Conservation (phyloP, 2,113 vertebrate species). For the Pristiophorus japonicus region DNA sequence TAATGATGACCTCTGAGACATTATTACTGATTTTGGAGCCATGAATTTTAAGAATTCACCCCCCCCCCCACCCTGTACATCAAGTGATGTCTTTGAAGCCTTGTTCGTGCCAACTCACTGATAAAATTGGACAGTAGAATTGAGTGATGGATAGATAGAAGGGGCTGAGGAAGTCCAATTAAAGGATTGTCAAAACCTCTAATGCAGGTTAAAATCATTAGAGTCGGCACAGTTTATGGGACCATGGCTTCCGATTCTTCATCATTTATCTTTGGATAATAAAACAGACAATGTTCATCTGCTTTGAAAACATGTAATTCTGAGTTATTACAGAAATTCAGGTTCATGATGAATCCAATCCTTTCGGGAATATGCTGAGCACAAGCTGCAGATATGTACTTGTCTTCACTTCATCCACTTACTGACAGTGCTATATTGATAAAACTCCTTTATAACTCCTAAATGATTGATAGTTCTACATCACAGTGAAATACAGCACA, state of each 20-base stretch:
- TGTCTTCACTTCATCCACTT: conserved; percentile 39
- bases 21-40: conserved; percentile 44
- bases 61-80: conserved; percentile 36
- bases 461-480: conserved; percentile 42
- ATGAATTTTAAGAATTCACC: conserved; percentile 45
- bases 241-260: conserved; percentile 43
- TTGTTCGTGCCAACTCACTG: conserved; percentile 40
- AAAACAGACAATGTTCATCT: conserved; percentile 38
- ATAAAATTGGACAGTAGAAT: conserved; percentile 41
- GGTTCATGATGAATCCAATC: conserved; percentile 44
- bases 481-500: conserved; percentile 42
- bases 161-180: conserved; percentile 42
- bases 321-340: conserved; percentile 41
- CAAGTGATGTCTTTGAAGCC: conserved; percentile 42
- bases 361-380: conserved; percentile 38
- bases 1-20: conserved; percentile 48
- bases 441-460: conserved; percentile 40
- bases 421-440: conserved; percentile 42
- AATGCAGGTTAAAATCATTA: conserved; percentile 42
- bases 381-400: conserved; percentile 37
- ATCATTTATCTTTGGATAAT: conserved; percentile 40
- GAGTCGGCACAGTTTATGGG: conserved; percentile 31
- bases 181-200: conserved; percentile 42
- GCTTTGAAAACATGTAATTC: conserved; percentile 18
- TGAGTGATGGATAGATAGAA: conserved; percentile 42